These are phyloP conservation scores for Raphicerus campestris DNA, from an alignment of 2,113 vertebrate species.

Conservation along the genomic window DNA sequence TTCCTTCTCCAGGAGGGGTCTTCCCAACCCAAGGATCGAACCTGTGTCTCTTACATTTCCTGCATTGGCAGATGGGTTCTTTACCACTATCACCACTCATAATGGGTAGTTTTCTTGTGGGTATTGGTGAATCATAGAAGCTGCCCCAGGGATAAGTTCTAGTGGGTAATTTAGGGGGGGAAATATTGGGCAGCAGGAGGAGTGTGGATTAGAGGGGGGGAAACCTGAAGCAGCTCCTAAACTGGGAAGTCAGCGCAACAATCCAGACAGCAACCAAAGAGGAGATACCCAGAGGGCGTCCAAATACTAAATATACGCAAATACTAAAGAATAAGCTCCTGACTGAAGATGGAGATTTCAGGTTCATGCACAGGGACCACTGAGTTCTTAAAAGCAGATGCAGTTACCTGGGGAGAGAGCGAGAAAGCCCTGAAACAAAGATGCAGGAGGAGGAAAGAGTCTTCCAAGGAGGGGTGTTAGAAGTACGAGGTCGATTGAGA, in stretches of 20 bases:
- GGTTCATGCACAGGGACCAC: neutral
- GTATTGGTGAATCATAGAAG: neutral
- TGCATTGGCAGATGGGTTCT: neutral
- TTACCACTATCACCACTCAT: neutral
- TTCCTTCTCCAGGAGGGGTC: neutral
- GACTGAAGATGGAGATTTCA: neutral
- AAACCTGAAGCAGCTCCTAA: neutral
- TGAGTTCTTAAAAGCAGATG: neutral
- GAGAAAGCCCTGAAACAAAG: neutral
- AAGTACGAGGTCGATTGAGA: neutral
- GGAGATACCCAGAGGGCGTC: neutral
- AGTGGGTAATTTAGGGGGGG: neutral
- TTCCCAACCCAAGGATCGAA: neutral
- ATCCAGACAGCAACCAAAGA: neutral
- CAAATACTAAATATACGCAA: neutral
- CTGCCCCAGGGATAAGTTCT: neutral
- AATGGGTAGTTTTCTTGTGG: neutral
- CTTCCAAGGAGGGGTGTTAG: neutral
- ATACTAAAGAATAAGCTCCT: neutral
- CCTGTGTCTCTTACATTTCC: neutral
- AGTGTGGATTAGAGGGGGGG: neutral
- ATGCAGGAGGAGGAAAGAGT: neutral
- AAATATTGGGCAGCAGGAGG: neutral
- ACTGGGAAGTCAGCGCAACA: neutral
- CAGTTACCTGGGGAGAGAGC: neutral